Evolutionary conservation across 2,113 vertebrate species (phyloP), one percentile per base, ranked within the genome.

Genomic region (Ophthalmolycus amberensis): DNA sequence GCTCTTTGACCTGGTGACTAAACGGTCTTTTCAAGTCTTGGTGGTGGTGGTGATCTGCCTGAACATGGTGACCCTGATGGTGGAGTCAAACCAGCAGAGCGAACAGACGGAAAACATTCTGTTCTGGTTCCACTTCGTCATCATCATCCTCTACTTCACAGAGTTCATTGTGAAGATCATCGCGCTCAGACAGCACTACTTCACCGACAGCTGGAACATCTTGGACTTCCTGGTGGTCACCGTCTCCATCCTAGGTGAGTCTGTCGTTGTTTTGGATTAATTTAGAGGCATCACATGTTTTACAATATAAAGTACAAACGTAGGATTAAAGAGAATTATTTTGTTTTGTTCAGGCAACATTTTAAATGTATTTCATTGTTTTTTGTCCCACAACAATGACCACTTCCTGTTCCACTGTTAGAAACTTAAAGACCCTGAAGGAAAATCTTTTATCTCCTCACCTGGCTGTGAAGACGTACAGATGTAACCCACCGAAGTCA

Each of bases 21-120:
- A 91, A 63, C 95, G 94, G 89, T 90, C 78, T 2, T 99, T 98
- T 32, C 96, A 98, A 84, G 95, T 98, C 81, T 77, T 94, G 29
- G 97, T 98, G 91, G 97, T 97, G 97, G 91, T 95, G 65, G 82
- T 99, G 88, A 97, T 99, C 86, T 97, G 96, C 77, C 95, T 99
- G 46, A 96, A 98, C 92, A 95, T 98, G 96, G 90, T 99, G 77
- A 95, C 94, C 34, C 95, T 98, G 96, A 97, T 98, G 97, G 93
- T 97, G 9, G 97, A 98, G 86, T 96, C 96, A 0, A 93, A 96
- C 0, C 92, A 96, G 12, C 95, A 97, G 89, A 97, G 95, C 0
- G 0, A 9, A 0, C 73, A 95, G 48, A 96, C 93, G 65, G 92
- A 95, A 0, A 3, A 66, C 0, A 89, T 97, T 29, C 89, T 99